Evolutionary conservation across 2,888 invertebrate genomes (phyloP), one percentile per base, ranked within the genome.

Genomic region (Drosophila ochracea): DNA sequence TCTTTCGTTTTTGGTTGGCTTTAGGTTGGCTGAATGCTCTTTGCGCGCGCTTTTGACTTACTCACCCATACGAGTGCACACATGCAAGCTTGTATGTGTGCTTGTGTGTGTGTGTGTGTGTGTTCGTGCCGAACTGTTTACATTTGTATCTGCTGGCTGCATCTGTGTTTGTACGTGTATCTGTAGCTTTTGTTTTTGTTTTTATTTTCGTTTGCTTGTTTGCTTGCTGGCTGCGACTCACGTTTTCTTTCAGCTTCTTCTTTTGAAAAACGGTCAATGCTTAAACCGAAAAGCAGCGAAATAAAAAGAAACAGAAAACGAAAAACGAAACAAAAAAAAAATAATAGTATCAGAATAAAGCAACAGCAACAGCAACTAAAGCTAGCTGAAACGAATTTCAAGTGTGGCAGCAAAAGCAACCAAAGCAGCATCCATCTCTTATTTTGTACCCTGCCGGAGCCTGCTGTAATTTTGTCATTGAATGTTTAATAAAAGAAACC

Each of bases 1-100:
- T 57, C 78, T 75, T 68, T 65, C 52, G 62, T 57, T 52, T 57
- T 63, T 76, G 68, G 68, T 71, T 86, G 78, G 77, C 77, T 84
- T 87, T 84, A 13, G 13, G 33, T 35, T 35, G 13, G 33, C 83
- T 82, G 61, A 78, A 83, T 84, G 82, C 89, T 80, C 84, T 82
- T 84, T 78, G 69, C 89, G 87, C 85, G 85, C 85, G 89, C 85
- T 89, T 89, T 89, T 84, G 63, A 66, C 62, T 60, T 53, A 76
- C 67, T 65, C 53, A 59, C n/a, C 55, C 33, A 49, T 53, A 59
- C 7, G 57, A 3, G 16, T 47, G 25, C 41, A 49, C 53, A 55
- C 37, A 60, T 16, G 55, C 28, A 25, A 6, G n/a, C n/a, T 19
- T n/a, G 16, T 53, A 4, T 33, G 33, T 33, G 30, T 6, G 5